phyloP scores from a whole-genome alignment of 2,888 invertebrate genomes.

The Rhabditoides inermis region DNA sequence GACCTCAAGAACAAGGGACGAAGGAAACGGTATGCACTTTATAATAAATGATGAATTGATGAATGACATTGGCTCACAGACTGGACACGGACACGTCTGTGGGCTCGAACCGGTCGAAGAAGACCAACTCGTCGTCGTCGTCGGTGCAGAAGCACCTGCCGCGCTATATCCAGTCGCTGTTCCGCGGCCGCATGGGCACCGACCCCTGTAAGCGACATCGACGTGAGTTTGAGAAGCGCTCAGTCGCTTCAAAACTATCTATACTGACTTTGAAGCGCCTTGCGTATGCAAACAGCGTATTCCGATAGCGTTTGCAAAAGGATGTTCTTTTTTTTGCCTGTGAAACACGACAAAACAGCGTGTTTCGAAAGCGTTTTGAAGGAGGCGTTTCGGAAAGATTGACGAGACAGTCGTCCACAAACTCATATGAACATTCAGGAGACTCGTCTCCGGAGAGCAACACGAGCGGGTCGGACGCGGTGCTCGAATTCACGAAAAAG shows the following conservation, averaged over 20 bases:
- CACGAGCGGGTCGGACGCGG: constrained; percentile 49
- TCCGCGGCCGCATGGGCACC: constrained; percentile 50
- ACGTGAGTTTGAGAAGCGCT: constrained; percentile 26
- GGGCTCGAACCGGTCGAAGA: constrained; percentile 49
- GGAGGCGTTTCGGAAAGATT: too few relatives aligned
- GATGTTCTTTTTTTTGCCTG: neutral
- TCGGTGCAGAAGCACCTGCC: constrained; percentile 49
- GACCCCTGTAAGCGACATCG: constrained; percentile 49
- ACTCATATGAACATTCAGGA: constrained; percentile 18
- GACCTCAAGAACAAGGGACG: constrained; percentile 45
- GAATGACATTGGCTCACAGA: neutral
- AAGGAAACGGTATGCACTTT: constrained; percentile 31
- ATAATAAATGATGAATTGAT: too few relatives aligned
- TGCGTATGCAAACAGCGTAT: too few relatives aligned
- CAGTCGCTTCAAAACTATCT: neutral
- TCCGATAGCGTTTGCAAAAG: too few relatives aligned
- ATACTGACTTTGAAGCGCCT: too few relatives aligned
- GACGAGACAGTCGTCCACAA: neutral
- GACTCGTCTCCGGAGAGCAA: constrained; percentile 47
- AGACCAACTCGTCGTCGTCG: constrained; percentile 46
- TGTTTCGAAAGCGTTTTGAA: too few relatives aligned
- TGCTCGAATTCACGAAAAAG: constrained; percentile 48
- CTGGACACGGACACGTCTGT: constrained; percentile 43
- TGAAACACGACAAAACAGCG: too few relatives aligned
- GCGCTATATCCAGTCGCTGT: constrained; percentile 49